Evolutionary conservation across 2,113 vertebrate species (phyloP), one percentile per base, ranked within the genome.

Genomic region (Arvicanthis niloticus): DNA sequence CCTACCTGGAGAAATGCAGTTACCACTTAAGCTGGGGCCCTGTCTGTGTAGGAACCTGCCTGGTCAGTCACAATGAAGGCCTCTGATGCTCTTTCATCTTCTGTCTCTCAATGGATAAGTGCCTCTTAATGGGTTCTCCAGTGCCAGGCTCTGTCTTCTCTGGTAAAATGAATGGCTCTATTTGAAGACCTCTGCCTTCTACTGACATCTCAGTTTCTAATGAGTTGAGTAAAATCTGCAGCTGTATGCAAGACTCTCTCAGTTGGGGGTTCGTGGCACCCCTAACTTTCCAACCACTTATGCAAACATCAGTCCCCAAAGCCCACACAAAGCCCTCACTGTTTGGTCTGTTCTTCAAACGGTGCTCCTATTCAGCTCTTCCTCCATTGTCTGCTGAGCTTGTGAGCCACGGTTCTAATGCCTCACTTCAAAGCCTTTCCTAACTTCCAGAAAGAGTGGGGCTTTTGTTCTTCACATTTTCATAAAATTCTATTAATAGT

Each of bases 301-400:
- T 34, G 42, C 21, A 42, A 82, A 26, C 1, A 24, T 26, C 7
- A 3, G 21, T n/a, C 17, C 26, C 4, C 2, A 5, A 7, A 5
- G 24, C 11, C 24, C 5, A 2, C 22, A 56, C 2, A 0, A 12
- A 48, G 34, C 60, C 42, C 4, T 34, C 1, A 3, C 31, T 8
- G 13, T n/a, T 24, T 5, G 10, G 11, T 11, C 48, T 4, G 1
- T 45, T 2, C 3, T 31, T 4, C 3, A 65, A 65, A 40, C 34
- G 56, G 21, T 34, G 9, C 17, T n/a, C 42, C 68, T 1, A 1
- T 29, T 67, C 17, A 37, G 29, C 1, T 19, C 40, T 1, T 60
- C 0, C 7, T 34, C 37, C 15, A 1, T n/a, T 88, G 70, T 5
- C 10, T 40, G 13, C 26, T 17, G 1, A 26, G 21, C 22, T 56